Conservation (phyloP, 2,113 vertebrate genomes). For the Centropristis striata region DNA sequence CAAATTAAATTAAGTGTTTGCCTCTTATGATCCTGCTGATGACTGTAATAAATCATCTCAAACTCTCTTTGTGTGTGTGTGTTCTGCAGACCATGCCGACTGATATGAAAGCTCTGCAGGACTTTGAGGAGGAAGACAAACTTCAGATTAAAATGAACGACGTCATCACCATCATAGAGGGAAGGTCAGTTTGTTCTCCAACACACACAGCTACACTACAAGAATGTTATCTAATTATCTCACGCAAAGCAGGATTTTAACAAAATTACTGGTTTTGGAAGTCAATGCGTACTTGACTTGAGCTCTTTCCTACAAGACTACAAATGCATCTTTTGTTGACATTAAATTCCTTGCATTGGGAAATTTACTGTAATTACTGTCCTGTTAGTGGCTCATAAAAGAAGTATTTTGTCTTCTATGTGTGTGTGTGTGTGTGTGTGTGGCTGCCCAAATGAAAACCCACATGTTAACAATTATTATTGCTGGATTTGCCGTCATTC, state of each 20-base stretch:
- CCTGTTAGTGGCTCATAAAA: conserved; percentile 1
- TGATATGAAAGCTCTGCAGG: conserved; percentile 97
- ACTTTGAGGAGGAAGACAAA: conserved; percentile 96
- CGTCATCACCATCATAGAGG: conserved; percentile 98
- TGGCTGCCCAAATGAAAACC: background rate
- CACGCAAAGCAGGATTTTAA: conserved; percentile 4
- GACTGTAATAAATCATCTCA: conserved; percentile 2
- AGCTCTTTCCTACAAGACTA: background rate
- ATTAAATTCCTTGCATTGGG: conserved; percentile 31
- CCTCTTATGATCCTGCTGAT: background rate
- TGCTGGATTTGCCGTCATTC: background rate
- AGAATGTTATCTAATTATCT: background rate
- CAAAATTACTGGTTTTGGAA: background rate
- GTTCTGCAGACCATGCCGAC: conserved; percentile 92
- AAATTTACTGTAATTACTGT: conserved; percentile 40
- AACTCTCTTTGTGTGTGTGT: background rate
- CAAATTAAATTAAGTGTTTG: background rate
- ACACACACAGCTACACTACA: background rate
- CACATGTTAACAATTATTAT: background rate
- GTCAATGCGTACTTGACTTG: background rate
- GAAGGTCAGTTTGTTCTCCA: conserved; percentile 87
- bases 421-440: no score
- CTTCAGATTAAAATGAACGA: conserved; percentile 95
- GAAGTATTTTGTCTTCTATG: background rate
- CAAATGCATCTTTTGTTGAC: conserved; percentile 45